Percentiles rank a stretch among this genome's conserved stretches.
Conservation (phyloP, 2,797 vertebrate species). For the Taenioides sp. region DNA sequence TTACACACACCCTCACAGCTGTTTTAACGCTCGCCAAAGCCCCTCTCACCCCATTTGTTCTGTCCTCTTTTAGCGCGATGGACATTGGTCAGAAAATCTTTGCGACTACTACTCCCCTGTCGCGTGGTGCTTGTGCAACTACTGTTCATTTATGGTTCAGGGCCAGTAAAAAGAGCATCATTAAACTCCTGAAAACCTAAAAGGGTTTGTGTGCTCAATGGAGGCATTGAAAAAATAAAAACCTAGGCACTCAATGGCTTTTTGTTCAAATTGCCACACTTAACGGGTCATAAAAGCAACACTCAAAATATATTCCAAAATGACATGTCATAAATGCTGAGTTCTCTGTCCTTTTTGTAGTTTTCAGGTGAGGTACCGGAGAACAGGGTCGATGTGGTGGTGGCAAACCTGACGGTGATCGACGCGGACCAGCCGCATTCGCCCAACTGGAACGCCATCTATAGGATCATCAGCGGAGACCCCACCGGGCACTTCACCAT, state of each 20-base stretch:
- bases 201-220: constrained; percentile 24
- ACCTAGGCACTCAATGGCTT: constrained; percentile 24
- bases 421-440: constrained; percentile 92
- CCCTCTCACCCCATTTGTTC: constrained; percentile 31
- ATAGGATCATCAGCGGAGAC: constrained; percentile 92
- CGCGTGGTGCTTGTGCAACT: constrained; percentile 21
- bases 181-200: constrained; percentile 48
- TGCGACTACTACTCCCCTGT: constrained; percentile 29
- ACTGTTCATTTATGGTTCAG: constrained; percentile 43
- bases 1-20: constrained; percentile 57
- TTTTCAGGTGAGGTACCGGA: constrained; percentile 91
- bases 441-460: constrained; percentile 92
- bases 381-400: constrained; percentile 85
- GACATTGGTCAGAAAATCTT: constrained; percentile 25
- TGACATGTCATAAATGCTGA: constrained; percentile 1
- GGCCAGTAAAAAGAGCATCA: constrained; percentile 30
- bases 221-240: constrained; percentile 22
- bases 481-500: constrained; percentile 88
- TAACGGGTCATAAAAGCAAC: constrained; percentile 18
- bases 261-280: constrained; percentile 34
- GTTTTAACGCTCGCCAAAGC: constrained; percentile 47
- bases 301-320: constrained; percentile 13
- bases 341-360: constrained; percentile 59
- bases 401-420: constrained; percentile 90
- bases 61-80: constrained; percentile 45